phyloP scores from a whole-genome alignment of 23 tunicate species.

The Styela clava region DNA sequence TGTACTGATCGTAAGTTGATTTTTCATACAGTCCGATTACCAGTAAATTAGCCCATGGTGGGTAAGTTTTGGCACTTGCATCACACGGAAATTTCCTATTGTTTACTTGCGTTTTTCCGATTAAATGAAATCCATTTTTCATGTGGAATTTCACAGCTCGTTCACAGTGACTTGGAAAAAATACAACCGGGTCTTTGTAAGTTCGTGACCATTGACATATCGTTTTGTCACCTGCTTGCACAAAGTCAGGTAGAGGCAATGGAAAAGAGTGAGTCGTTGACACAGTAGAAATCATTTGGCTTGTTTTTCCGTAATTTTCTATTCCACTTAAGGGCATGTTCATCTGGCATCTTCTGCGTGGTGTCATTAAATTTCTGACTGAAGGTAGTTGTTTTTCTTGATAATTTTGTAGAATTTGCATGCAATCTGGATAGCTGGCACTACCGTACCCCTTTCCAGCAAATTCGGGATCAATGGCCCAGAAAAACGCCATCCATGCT shows the following conservation, averaged over 20 bases:
- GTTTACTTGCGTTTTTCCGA: slow-evolving; percentile 9
- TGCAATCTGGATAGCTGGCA: slow-evolving; percentile 51
- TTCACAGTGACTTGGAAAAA: slow-evolving; percentile 59
- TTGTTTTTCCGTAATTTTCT: not conserved
- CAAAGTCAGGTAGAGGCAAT: too few species aligned
- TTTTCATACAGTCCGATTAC: not conserved
- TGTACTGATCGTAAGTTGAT: too few species aligned
- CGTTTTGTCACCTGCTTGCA: not conserved
- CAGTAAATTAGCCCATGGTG: not conserved
- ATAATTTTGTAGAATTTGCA: not conserved
- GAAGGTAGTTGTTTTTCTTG: not conserved
- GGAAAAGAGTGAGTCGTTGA: not conserved
- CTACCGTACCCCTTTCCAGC: slow-evolving; percentile 48
- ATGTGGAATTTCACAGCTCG: slow-evolving; percentile 59
- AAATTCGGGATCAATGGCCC: slow-evolving; percentile 61
- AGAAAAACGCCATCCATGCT: slow-evolving; percentile 66
- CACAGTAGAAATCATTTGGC: not conserved
- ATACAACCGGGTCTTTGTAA: slow-evolving; percentile 44
- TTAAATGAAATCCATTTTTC: slow-evolving; percentile 54
- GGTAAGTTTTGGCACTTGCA: not conserved
- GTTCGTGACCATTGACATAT: not conserved
- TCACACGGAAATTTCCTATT: not conserved
- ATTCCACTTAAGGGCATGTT: not conserved
- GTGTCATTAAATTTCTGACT: not conserved
- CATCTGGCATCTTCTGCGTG: not conserved